These are phyloP conservation scores for Entomobrya multifasciata DNA, from an alignment of 2,888 invertebrate species.

Conservation along the genomic window DNA sequence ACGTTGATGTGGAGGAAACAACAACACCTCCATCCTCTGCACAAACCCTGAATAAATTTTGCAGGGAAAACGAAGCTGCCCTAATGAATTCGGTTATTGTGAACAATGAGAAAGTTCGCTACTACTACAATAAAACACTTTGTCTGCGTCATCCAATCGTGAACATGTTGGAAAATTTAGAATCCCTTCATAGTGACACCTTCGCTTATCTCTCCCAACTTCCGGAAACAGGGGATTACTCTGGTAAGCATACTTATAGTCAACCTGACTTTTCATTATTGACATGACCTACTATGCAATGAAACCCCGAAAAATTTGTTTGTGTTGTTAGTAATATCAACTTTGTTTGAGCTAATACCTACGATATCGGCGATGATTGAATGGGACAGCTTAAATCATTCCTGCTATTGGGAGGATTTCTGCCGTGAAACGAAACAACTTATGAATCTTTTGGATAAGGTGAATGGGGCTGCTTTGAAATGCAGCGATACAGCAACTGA, in stretches of 20 bases:
- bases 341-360: constrained; percentile 60
- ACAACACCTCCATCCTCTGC: background rate
- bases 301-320: no score
- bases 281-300: no score
- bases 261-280: background rate
- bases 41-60: background rate
- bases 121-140: constrained; percentile 64
- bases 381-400: constrained; percentile 65
- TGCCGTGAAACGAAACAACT: constrained; percentile 64
- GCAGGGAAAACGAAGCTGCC: constrained; percentile 10
- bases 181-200: constrained; percentile 17
- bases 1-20: background rate
- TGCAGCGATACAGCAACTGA: constrained; percentile 52
- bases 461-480: constrained; percentile 51
- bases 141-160: constrained; percentile 1
- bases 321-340: constrained; percentile 48
- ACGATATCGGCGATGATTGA: constrained; percentile 62
- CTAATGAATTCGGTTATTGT: constrained; percentile 40
- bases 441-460: constrained; percentile 27
- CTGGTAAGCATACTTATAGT: constrained; percentile 37
- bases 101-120: constrained; percentile 60
- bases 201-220: constrained; percentile 58
- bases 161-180: constrained; percentile 56
- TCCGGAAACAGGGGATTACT: constrained; percentile 62
- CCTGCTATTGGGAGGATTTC: constrained; percentile 73